phyloP scores from a whole-genome alignment of 2,113 vertebrate species.

The Monarcha castaneiventris region DNA sequence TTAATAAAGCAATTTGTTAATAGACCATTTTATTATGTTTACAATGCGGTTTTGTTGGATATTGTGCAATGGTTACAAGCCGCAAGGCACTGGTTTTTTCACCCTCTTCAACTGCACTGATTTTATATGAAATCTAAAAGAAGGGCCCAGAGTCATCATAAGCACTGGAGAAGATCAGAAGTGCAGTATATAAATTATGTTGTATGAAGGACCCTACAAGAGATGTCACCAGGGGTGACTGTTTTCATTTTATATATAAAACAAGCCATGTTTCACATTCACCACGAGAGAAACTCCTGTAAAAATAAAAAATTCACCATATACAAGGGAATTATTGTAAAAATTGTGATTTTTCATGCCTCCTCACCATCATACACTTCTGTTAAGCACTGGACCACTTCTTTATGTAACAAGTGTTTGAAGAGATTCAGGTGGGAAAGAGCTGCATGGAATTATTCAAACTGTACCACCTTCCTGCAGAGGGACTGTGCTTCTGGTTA shows the following conservation, averaged over 20 bases:
- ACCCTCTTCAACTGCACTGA: neutral
- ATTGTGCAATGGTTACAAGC: neutral
- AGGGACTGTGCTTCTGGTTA: neutral
- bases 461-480: neutral
- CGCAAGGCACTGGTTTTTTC: neutral
- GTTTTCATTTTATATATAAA: neutral
- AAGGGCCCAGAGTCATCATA: neutral
- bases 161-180: neutral
- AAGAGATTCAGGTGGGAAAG: neutral
- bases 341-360: neutral
- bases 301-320: neutral
- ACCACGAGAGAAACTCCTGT: neutral
- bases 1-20: slow-evolving; percentile 1
- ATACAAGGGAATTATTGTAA: neutral
- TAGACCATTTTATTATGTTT: neutral
- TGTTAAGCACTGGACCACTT: neutral
- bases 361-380: neutral
- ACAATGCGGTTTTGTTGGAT: neutral
- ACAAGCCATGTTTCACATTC: neutral
- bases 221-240: neutral
- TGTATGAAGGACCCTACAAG: neutral
- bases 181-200: too few species aligned
- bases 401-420: neutral
- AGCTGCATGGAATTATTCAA: neutral
- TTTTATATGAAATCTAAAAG: neutral